Evolutionary conservation across 1,140 invertebrate species (phyloP).

Genomic region (Latrodectus geometricus): DNA sequence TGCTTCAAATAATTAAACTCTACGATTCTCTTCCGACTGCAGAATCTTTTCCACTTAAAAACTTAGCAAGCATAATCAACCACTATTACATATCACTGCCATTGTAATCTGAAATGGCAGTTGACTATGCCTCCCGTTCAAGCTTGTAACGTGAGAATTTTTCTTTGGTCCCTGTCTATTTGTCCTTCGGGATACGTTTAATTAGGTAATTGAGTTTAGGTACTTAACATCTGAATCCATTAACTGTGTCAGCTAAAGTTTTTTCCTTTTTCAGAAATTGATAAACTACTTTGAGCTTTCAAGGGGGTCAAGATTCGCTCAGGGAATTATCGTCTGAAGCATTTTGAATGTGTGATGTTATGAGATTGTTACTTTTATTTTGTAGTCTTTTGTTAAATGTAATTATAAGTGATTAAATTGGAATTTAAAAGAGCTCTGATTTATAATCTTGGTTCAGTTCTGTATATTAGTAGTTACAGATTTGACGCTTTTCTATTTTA

Average conservation of each 20-base stretch:
- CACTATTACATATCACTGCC: neutral
- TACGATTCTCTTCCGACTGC: constrained; percentile 8
- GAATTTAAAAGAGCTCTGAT: too few relatives aligned
- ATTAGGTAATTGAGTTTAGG: constrained; percentile 27
- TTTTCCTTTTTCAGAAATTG: neutral
- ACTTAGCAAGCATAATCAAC: neutral
- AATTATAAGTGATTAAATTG: too few relatives aligned
- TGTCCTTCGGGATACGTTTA: constrained; percentile 29
- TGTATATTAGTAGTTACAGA: too few relatives aligned
- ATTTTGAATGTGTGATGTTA: too few relatives aligned
- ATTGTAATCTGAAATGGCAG: constrained; percentile 34
- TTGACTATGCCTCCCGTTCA: neutral
- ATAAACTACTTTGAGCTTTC: neutral
- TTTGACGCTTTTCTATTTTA: too few relatives aligned
- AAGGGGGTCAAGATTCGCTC: neutral
- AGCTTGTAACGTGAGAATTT: constrained; percentile 1
- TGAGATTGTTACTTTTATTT: too few relatives aligned
- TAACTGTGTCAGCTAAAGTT: neutral
- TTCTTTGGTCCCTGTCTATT: constrained; percentile 14
- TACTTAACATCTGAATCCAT: constrained; percentile 25
- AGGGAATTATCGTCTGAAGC: too few relatives aligned
- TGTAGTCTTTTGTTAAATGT: too few relatives aligned
- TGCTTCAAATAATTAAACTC: constrained; percentile 15
- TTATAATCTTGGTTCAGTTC: too few relatives aligned
- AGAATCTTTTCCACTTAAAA: neutral